These are phyloP conservation scores for Lasius platythorax DNA, from an alignment of 2,888 invertebrate species.

Conservation along the genomic window DNA sequence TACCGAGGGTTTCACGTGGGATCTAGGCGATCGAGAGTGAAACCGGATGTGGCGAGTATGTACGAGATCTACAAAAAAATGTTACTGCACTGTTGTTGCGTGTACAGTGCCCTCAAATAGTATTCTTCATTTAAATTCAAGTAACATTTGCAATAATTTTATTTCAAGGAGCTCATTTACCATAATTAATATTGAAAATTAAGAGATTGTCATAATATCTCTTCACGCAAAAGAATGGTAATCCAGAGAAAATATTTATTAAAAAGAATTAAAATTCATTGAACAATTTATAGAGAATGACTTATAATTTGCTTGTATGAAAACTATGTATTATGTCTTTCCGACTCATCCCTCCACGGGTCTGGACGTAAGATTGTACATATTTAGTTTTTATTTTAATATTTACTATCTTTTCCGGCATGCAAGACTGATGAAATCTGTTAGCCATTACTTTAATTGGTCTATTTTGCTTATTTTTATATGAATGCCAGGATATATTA, in stretches of 20 bases:
- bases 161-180: background rate
- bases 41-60: slow-evolving; percentile 49
- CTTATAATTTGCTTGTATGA: background rate
- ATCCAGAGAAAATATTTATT: background rate
- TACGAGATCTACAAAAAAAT: background rate
- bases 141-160: background rate
- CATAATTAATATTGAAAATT: slow-evolving; percentile 1
- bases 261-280: background rate
- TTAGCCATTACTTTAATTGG: too few relatives aligned
- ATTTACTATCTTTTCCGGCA: too few relatives aligned
- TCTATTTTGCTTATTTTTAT: too few relatives aligned
- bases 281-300: background rate
- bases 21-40: slow-evolving; percentile 30
- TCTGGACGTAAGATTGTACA: too few relatives aligned
- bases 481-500: too few relatives aligned
- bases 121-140: background rate
- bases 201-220: background rate
- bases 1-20: slow-evolving; percentile 32
- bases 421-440: too few relatives aligned
- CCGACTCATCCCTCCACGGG: too few relatives aligned
- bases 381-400: too few relatives aligned
- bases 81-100: background rate
- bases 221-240: background rate
- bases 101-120: background rate
- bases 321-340: background rate